Evolutionary conservation across 2,888 invertebrate genomes (phyloP).

Genomic region (Pristionchus mayeri): DNA sequence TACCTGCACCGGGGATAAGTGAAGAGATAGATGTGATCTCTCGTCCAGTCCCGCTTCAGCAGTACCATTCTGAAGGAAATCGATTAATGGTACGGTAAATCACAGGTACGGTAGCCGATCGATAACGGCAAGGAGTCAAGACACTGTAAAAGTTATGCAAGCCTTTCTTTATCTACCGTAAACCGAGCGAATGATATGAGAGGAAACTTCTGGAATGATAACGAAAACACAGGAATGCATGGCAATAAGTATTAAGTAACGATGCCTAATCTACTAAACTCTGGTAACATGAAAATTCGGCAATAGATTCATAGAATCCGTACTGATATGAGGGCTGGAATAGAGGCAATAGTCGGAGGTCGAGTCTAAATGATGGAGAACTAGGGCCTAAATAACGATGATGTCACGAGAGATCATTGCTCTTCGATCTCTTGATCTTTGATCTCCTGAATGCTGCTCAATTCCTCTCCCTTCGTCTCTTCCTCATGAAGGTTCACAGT

Average conservation of each 20-base stretch:
- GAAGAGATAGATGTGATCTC: conserved; percentile 90
- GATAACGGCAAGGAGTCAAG: too few relatives aligned
- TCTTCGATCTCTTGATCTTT: neutral
- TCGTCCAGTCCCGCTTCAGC: conserved; percentile 70
- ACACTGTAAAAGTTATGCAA: neutral
- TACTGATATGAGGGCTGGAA: neutral
- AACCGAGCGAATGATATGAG: neutral
- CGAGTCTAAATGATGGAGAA: too few relatives aligned
- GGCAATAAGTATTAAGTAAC: too few relatives aligned
- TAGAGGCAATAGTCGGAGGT: too few relatives aligned
- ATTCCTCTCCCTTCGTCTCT: neutral
- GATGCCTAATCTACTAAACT: too few relatives aligned
- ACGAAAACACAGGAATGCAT: too few relatives aligned
- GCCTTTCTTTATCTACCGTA: neutral
- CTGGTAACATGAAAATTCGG: too few relatives aligned
- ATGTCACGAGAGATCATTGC: too few relatives aligned
- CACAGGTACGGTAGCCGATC: neutral
- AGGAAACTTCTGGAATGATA: too few relatives aligned
- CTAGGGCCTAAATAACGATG: too few relatives aligned
- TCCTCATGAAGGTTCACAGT: neutral
- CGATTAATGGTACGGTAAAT: neutral
- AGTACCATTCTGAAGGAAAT: conserved; percentile 57
- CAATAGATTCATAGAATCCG: conserved; percentile 37
- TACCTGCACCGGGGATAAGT: conserved; percentile 20
- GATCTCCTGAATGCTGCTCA: neutral